A percentile compares a stretch with the other conserved stretches of the same genome.
These are phyloP conservation scores for Enhydra lutris DNA, from an alignment of 2,113 vertebrate genomes.

Conservation along the genomic window DNA sequence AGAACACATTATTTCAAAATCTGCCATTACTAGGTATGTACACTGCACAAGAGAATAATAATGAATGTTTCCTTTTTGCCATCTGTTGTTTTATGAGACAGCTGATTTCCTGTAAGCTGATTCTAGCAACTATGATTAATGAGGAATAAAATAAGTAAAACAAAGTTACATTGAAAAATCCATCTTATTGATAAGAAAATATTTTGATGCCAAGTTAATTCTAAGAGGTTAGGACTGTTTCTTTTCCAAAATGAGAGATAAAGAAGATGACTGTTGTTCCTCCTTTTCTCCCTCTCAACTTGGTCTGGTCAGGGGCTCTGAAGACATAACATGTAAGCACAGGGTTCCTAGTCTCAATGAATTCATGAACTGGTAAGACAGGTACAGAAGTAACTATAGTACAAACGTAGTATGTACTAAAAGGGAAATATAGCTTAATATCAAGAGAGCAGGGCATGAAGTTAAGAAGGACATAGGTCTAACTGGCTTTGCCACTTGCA, in stretches of 20 bases:
- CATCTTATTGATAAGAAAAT: conserved; percentile 38
- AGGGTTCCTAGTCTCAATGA: background rate
- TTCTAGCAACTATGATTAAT: background rate
- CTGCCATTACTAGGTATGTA: background rate
- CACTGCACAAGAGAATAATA: background rate
- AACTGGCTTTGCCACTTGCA: background rate
- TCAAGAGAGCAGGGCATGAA: background rate
- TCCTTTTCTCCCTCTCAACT: background rate
- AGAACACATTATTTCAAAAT: background rate
- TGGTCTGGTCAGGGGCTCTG: background rate
- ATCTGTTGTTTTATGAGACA: fast-evolving
- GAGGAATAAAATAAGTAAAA: conserved; percentile 32
- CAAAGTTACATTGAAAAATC: conserved; percentile 67
- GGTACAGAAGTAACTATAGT: background rate
- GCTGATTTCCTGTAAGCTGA: fast-evolving
- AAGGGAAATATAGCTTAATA: background rate
- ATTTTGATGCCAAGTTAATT: conserved; percentile 22
- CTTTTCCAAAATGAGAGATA: background rate
- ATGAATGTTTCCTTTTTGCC: conserved; percentile 42
- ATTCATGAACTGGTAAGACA: background rate
- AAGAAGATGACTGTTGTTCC: background rate
- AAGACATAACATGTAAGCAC: background rate
- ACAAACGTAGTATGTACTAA: background rate
- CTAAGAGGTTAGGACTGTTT: conserved; percentile 41
- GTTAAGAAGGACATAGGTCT: background rate